Percentiles rank a stretch among this genome's conserved stretches.
These are phyloP conservation scores for Cotesia glomerata DNA, from an alignment of 1,140 invertebrate genomes.

Conservation along the genomic window DNA sequence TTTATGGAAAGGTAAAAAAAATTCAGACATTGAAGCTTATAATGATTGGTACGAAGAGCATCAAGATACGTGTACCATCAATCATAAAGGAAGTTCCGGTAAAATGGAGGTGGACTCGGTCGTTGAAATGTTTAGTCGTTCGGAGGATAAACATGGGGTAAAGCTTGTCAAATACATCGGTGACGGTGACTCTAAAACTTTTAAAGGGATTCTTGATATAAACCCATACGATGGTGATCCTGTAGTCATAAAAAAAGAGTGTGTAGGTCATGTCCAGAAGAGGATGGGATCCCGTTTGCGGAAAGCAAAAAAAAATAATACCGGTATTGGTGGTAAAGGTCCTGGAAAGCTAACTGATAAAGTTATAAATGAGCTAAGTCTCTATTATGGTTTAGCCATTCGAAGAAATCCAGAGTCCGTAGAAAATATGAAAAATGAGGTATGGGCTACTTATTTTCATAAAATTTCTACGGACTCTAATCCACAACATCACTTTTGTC, in stretches of 20 bases:
- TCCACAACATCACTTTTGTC: conserved; percentile 32
- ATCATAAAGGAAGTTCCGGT: conserved; percentile 30
- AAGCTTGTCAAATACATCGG: conserved; percentile 33
- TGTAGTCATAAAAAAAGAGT: conserved; percentile 30
- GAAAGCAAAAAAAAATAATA: conserved; percentile 25
- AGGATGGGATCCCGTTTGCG: conserved; percentile 21
- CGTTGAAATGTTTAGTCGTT: conserved; percentile 31
- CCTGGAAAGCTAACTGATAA: conserved; percentile 20
- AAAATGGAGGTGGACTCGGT: conserved; percentile 37
- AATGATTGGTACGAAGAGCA: conserved; percentile 21
- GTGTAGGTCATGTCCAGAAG: conserved; percentile 31
- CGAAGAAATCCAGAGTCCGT: conserved; percentile 18
- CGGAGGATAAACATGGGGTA: conserved; percentile 14
- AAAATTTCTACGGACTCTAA: conserved; percentile 29
- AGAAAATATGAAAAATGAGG: conserved; percentile 33
- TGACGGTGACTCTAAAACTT: conserved; percentile 36
- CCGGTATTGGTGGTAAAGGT: conserved; percentile 8
- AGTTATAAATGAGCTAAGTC: conserved; percentile 10
- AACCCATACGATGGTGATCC: conserved; percentile 24
- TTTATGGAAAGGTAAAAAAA: conserved; percentile 32
- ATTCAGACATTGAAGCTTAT: conserved; percentile 9
- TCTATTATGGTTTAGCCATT: conserved; percentile 29
- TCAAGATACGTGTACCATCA: conserved; percentile 4
- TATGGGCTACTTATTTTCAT: conserved; percentile 35
- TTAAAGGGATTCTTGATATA: conserved; percentile 24